Evolutionary conservation across 2,113 vertebrate species (phyloP).

Genomic region (Ophthalmolycus amberensis): DNA sequence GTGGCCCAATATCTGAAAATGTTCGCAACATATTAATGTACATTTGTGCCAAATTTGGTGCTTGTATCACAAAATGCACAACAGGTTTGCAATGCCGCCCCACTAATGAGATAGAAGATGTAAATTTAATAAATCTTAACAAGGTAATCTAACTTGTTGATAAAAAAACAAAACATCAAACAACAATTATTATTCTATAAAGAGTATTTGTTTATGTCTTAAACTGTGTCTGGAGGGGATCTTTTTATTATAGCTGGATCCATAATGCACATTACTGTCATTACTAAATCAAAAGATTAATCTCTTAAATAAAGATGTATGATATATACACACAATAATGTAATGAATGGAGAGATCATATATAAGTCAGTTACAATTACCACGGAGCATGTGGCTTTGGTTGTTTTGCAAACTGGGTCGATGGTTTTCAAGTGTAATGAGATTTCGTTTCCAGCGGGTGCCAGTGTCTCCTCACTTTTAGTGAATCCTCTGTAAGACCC

Average conservation of each 20-base stretch:
- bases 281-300: background rate
- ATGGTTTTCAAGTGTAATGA: constrained; percentile 37
- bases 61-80: too few species aligned
- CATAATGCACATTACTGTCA: background rate
- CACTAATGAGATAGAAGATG: background rate
- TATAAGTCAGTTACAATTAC: background rate
- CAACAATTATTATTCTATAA: background rate
- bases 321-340: too few species aligned
- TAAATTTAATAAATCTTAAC: background rate
- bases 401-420: background rate
- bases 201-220: background rate
- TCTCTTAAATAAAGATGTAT: background rate
- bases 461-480: constrained; percentile 38
- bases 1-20: too few species aligned
- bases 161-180: background rate
- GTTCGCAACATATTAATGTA: too few species aligned
- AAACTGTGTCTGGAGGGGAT: background rate
- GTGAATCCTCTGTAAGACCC: background rate
- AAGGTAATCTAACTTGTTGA: background rate
- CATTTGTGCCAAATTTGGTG: too few species aligned
- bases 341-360: too few species aligned
- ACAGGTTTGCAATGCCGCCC: too few species aligned
- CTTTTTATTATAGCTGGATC: background rate
- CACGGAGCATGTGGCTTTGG: background rate
- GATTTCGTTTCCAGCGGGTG: constrained; percentile 50